Evolutionary conservation across 1,140 invertebrate species (phyloP).

Genomic region (Drosophila pseudoobscura): DNA sequence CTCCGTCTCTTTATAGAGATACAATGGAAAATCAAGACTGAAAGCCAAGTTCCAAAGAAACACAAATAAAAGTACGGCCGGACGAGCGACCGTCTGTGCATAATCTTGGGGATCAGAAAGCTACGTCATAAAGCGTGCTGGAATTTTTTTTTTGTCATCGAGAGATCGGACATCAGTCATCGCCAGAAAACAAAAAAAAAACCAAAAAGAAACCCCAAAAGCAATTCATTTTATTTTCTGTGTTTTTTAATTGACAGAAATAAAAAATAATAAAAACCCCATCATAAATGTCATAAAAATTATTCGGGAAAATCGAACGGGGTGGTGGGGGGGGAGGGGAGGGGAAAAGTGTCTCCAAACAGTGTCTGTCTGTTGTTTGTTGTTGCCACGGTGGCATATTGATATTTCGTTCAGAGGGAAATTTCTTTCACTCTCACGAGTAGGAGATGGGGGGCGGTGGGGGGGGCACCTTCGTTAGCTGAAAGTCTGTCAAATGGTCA

Average conservation of each 20-base stretch:
- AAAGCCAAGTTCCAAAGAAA: slow-evolving; percentile 74
- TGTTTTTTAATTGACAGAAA: slow-evolving; percentile 65
- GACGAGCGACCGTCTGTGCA: slow-evolving; percentile 22
- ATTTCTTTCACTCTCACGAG: slow-evolving; percentile 45
- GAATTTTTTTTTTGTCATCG: slow-evolving; percentile 56
- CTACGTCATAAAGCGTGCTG: slow-evolving; percentile 78
- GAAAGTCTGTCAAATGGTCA: slow-evolving; percentile 55
- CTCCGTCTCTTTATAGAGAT: background rate
- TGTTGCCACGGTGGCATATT: slow-evolving; percentile 71
- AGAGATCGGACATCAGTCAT: slow-evolving; percentile 49
- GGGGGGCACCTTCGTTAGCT: slow-evolving; percentile 42
- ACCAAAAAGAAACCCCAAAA: too few relatives aligned
- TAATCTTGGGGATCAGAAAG: slow-evolving; percentile 44
- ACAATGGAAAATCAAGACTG: slow-evolving; percentile 71
- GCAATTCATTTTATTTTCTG: too few relatives aligned
- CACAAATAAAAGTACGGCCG: slow-evolving; percentile 52
- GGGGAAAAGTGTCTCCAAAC: slow-evolving; percentile 36
- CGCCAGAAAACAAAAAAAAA: slow-evolving; percentile 19
- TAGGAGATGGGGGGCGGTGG: slow-evolving; percentile 18
- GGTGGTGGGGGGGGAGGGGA: too few relatives aligned
- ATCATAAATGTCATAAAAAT: slow-evolving; percentile 65
- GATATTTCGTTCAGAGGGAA: slow-evolving; percentile 49
- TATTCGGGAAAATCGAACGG: slow-evolving; percentile 11
- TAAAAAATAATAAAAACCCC: slow-evolving; percentile 64
- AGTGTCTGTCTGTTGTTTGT: slow-evolving; percentile 52